Conservation (phyloP, 1,140 invertebrate species). For the Coelopa frigida region DNA sequence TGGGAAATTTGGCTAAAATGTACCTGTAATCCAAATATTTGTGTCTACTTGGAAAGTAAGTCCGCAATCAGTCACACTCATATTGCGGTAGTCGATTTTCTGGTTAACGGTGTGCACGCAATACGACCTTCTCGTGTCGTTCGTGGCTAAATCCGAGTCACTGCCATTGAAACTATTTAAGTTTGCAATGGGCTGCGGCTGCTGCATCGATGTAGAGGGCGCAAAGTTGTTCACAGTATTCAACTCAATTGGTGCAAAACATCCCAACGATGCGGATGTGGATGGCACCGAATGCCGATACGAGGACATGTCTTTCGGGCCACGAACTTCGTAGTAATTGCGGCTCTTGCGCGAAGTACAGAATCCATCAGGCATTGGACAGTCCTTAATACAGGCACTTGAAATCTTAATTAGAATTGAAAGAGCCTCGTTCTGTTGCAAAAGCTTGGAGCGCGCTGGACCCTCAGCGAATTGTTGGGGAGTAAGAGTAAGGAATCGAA, state of each 20-base stretch:
- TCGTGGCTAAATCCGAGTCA: slow-evolving; percentile 15
- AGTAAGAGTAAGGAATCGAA: slow-evolving; percentile 67
- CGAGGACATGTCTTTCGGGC: slow-evolving; percentile 24
- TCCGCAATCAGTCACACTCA: slow-evolving; percentile 63
- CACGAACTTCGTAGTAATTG: slow-evolving; percentile 32
- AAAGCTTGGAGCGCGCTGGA: slow-evolving; percentile 60
- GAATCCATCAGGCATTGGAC: slow-evolving; percentile 63
- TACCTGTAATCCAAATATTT: slow-evolving; percentile 68
- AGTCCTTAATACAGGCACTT: slow-evolving; percentile 51
- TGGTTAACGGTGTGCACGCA: slow-evolving; percentile 56
- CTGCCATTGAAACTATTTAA: slow-evolving; percentile 8
- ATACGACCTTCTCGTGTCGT: slow-evolving; percentile 53
- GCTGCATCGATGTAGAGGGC: too few relatives aligned
- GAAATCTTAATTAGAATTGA: slow-evolving; percentile 75
- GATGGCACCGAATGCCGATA: slow-evolving; percentile 17
- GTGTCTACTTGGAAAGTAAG: slow-evolving; percentile 70
- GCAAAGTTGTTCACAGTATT: background rate
- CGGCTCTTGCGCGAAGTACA: slow-evolving; percentile 45
- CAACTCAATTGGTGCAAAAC: slow-evolving; percentile 9
- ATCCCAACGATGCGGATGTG: background rate
- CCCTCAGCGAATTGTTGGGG: slow-evolving; percentile 74
- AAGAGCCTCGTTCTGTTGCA: slow-evolving; percentile 69
- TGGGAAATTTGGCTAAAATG: slow-evolving; percentile 5
- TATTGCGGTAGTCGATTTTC: slow-evolving; percentile 61
- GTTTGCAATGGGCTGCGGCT: slow-evolving; percentile 1